phyloP scores from a whole-genome alignment of 2,888 invertebrate genomes.

The Lasius fuliginosus region DNA sequence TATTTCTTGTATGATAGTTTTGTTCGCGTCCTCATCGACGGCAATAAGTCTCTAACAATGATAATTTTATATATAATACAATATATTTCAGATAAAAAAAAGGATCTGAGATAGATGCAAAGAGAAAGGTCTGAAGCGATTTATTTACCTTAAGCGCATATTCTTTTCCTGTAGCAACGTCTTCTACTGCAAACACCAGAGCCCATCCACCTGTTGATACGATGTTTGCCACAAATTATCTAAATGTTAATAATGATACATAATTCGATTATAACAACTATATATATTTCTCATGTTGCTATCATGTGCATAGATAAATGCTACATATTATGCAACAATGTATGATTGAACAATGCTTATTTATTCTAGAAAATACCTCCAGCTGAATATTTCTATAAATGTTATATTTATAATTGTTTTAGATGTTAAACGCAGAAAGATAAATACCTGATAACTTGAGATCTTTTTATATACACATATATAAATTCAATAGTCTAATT shows the following conservation, averaged over 20 bases:
- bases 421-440: not conserved
- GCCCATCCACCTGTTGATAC: slow-evolving; percentile 95
- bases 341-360: not conserved
- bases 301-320: not conserved
- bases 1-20: slow-evolving; percentile 93
- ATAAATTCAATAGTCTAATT: not conserved
- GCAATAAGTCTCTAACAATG: slow-evolving; percentile 91
- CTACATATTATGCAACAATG: slow-evolving; percentile 16
- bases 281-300: slow-evolving; percentile 25
- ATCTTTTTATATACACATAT: not conserved
- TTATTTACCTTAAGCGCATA: slow-evolving; percentile 94
- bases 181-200: slow-evolving; percentile 97
- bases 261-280: slow-evolving; percentile 54
- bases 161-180: slow-evolving; percentile 93
- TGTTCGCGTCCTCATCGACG: slow-evolving; percentile 93
- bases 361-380: not conserved
- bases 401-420: not conserved
- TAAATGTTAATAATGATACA: slow-evolving; percentile 52
- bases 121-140: not conserved
- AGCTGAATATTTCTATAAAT: not conserved
- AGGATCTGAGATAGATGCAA: not conserved
- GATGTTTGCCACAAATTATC: slow-evolving; percentile 66
- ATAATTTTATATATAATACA: slow-evolving; percentile 32
- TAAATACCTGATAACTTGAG: not conserved
- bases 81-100: not conserved